Conservation (phyloP, 2,113 vertebrate species). For the Lepisosteus oculatus region DNA sequence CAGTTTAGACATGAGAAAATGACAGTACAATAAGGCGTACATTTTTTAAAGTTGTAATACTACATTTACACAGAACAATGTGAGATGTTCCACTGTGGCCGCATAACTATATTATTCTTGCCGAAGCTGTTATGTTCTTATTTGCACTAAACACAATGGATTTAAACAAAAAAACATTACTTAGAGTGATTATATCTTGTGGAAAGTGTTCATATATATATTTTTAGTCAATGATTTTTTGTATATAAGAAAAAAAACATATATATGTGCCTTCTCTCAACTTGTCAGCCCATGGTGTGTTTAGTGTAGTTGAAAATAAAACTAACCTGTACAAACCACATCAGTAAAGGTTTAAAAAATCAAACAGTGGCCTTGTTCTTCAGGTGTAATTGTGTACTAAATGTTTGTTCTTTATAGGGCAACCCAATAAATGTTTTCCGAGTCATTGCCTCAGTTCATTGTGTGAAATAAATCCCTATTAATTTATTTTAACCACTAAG, state of each 20-base stretch:
- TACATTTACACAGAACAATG: too few species aligned
- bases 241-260: slow-evolving; percentile 24
- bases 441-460: slow-evolving; percentile 2
- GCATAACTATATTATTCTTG: too few species aligned
- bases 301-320: slow-evolving; percentile 23
- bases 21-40: too few species aligned
- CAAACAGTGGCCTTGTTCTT: slow-evolving; percentile 14
- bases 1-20: too few species aligned
- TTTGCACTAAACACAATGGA: slow-evolving; percentile 1
- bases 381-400: slow-evolving; percentile 28
- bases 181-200: slow-evolving; percentile 10
- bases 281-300: slow-evolving; percentile 33
- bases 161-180: not conserved
- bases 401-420: slow-evolving; percentile 28
- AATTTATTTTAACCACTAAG: not conserved
- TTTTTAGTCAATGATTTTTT: slow-evolving; percentile 21
- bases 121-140: not conserved
- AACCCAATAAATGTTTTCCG: slow-evolving; percentile 17
- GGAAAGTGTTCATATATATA: slow-evolving; percentile 25
- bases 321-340: slow-evolving; percentile 18
- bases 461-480: not conserved
- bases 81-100: too few species aligned
- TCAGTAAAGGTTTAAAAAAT: slow-evolving; percentile 12
- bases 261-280: slow-evolving; percentile 38
- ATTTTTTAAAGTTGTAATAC: too few species aligned